phyloP scores from a whole-genome alignment of 2,888 invertebrate species.

The Drosophila austrosaltans region DNA sequence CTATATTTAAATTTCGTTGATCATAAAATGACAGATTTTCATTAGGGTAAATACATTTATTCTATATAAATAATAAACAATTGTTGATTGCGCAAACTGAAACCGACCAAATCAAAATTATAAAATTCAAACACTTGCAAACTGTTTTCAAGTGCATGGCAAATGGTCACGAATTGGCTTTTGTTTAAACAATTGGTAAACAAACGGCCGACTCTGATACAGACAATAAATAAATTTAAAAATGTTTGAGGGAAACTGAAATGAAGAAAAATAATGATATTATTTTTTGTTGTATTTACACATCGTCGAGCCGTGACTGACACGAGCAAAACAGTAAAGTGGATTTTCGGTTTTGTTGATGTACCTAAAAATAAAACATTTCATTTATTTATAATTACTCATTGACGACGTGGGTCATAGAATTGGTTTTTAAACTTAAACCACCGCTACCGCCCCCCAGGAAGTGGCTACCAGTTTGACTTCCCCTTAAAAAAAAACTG shows the following conservation, averaged over 20 bases:
- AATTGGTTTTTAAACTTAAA: not conserved
- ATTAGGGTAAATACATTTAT: slow-evolving; percentile 16
- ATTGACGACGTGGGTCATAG: slow-evolving; percentile 28
- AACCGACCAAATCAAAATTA: slow-evolving; percentile 27
- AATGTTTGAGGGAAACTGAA: slow-evolving; percentile 21
- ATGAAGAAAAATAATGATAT: slow-evolving; percentile 11
- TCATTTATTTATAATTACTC: slow-evolving; percentile 20
- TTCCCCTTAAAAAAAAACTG: not conserved
- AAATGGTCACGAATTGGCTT: slow-evolving; percentile 51
- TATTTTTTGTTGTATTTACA: not conserved
- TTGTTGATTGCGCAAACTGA: slow-evolving; percentile 54
- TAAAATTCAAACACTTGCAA: slow-evolving; percentile 40
- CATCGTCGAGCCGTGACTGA: not conserved
- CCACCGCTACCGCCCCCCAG: not conserved
- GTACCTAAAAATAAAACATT: slow-evolving; percentile 49
- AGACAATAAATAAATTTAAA: slow-evolving; percentile 31
- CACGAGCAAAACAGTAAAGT: not conserved
- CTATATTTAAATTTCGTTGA: slow-evolving; percentile 59
- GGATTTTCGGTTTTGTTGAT: slow-evolving; percentile 33
- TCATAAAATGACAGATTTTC: slow-evolving; percentile 31
- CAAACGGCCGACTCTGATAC: slow-evolving; percentile 32
- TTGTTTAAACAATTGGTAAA: slow-evolving; percentile 37
- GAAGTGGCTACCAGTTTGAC: not conserved
- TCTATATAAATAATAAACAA: slow-evolving; percentile 16
- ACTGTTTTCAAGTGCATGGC: slow-evolving; percentile 63